Base-by-base conservation (phyloP, 2,888 invertebrate genomes). In the Chymomyza amoena region DNA sequence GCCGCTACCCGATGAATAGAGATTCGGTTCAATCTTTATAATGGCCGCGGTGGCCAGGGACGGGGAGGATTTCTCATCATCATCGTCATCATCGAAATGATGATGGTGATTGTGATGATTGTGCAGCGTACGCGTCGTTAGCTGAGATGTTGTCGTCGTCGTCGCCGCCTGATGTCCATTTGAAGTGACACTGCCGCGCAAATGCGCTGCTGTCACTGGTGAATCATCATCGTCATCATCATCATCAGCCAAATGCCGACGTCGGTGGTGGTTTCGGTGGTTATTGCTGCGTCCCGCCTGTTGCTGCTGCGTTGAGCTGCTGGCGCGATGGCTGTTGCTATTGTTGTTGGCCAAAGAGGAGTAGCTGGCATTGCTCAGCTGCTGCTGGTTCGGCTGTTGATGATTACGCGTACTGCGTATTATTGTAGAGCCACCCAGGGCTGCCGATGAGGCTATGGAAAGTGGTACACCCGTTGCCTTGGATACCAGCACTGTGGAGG, bases 21-120 rank as follows among this genome's bases (percentile, higher is more conserved):
- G 88, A 90, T 91, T 91, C 79, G 91, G 91, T 83, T 91, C 91
- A 51, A 90, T 87, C 84, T 91, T 91, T 36, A 90, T 90, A 65
- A 90, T 90, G 77, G 91, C 91, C 69, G 91, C 88, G 36, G 91
- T 90, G 78, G 91, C 90, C 88, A 91, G 85, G 88, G 91, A 91
- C 89, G 91, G 91, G 85, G 91, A 91, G 77, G 90, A 89, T 78
- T 90, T 90, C 79, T 90, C 90, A 79, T 90, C 90, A 69, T 89
- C 89, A 74, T 89, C 89, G 71, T 89, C 87, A 74, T 89, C 89
- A 79, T 88, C 87, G 61, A 87, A 76, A 72, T 87, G 87, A 80
- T 85, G 80, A 75, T 81, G 79, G 69, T 75, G 89, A 73, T 84
- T 78, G 69, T 75, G 75, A 64, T 75, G 80, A 78, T 79, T 68